A percentile compares a stretch with the other conserved stretches of the same genome.
Evolutionary conservation across 1,140 invertebrate genomes (phyloP).

Genomic region (Cotesia vestalis): DNA sequence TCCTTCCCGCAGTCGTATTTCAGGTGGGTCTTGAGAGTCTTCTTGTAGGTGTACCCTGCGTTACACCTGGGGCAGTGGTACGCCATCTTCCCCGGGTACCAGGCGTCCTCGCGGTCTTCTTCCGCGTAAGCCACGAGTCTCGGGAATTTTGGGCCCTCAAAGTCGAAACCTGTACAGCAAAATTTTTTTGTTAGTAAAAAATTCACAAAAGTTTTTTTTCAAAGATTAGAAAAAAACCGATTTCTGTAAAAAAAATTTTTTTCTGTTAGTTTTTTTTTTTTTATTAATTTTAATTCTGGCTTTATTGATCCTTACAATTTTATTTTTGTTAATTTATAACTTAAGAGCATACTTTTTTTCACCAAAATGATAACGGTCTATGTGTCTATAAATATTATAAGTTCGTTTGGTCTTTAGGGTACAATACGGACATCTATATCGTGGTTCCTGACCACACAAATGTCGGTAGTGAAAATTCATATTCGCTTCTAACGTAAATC

Average conservation of each 20-base stretch:
- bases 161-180: constrained; percentile 46
- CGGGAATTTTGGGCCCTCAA: constrained; percentile 47
- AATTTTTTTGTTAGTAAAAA: constrained; percentile 15
- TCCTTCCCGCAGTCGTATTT: constrained; percentile 78
- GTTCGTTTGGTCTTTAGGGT: constrained; percentile 59
- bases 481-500: constrained; percentile 35
- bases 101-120: constrained; percentile 47
- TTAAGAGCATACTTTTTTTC: constrained; percentile 36
- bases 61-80: constrained; percentile 59
- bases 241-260: no score
- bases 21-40: constrained; percentile 71
- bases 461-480: constrained; percentile 38
- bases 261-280: no score
- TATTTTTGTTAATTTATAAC: background rate
- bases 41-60: constrained; percentile 58
- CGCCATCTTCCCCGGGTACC: constrained; percentile 46
- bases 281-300: no score
- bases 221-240: no score
- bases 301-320: no score
- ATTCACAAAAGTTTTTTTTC: no score
- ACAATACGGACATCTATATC: constrained; percentile 65
- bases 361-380: constrained; percentile 33
- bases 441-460: constrained; percentile 59
- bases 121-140: constrained; percentile 43
- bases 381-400: constrained; percentile 51